A percentile compares a stretch with the other conserved stretches of the same genome.
These are phyloP conservation scores for Lithobates sylvaticus DNA, from an alignment of 2,797 vertebrate species.

Conservation along the genomic window DNA sequence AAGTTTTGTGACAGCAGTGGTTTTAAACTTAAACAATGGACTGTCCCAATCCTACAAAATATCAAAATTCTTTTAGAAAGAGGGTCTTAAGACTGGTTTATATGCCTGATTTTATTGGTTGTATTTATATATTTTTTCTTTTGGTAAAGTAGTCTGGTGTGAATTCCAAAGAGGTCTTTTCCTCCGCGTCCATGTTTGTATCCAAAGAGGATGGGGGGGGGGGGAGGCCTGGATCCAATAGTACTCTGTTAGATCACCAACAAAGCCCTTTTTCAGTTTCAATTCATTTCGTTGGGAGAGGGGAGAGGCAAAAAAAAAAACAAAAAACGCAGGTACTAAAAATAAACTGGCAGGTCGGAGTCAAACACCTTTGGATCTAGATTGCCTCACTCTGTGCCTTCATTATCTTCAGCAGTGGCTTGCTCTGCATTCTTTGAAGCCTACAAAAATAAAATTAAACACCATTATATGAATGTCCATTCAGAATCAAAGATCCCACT, in stretches of 20 bases:
- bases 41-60: slow-evolving; percentile 31
- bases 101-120: slow-evolving; percentile 78
- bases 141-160: slow-evolving; percentile 60
- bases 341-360: slow-evolving; percentile 55
- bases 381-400: slow-evolving; percentile 82
- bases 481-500: no score
- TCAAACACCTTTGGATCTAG: slow-evolving; percentile 79
- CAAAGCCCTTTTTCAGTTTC: slow-evolving; percentile 43
- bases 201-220: slow-evolving; percentile 64
- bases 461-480: not conserved
- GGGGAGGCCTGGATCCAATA: slow-evolving; percentile 70
- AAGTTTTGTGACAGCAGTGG: slow-evolving; percentile 11
- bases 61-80: slow-evolving; percentile 65
- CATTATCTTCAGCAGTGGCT: slow-evolving; percentile 87
- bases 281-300: slow-evolving; percentile 51
- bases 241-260: slow-evolving; percentile 60
- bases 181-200: slow-evolving; percentile 56
- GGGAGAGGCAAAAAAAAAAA: slow-evolving; percentile 60
- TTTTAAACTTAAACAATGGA: not conserved
- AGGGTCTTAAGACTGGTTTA: slow-evolving; percentile 71
- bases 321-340: slow-evolving; percentile 62
- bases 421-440: slow-evolving; percentile 93
- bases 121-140: slow-evolving; percentile 62
- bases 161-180: slow-evolving; percentile 50
- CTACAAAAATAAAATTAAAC: slow-evolving; percentile 68